These are phyloP conservation scores for Rhinatrema bivittatum DNA, from an alignment of 2,797 vertebrate genomes.

Conservation along the genomic window DNA sequence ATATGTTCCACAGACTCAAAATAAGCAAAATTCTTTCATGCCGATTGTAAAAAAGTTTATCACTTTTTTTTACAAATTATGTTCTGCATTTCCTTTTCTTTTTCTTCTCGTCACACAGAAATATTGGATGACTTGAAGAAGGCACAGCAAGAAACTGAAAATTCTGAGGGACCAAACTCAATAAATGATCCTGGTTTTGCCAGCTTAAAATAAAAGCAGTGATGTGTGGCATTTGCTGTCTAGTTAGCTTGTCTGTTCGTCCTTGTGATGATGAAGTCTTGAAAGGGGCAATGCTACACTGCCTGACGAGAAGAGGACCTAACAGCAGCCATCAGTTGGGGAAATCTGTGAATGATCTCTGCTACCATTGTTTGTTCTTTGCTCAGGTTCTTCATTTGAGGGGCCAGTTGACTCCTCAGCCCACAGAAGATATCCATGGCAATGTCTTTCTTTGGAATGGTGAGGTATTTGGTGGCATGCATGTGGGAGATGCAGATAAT, in stretches of 20 bases:
- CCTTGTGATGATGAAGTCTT: background rate
- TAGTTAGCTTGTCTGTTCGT: slow-evolving; percentile 49
- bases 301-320: slow-evolving; percentile 73
- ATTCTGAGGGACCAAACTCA: slow-evolving; percentile 40
- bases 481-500: slow-evolving; percentile 59
- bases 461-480: slow-evolving; percentile 79
- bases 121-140: slow-evolving; percentile 76
- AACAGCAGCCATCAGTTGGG: slow-evolving; percentile 51
- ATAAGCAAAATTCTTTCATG: background rate
- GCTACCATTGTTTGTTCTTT: slow-evolving; percentile 72
- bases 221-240: slow-evolving; percentile 92
- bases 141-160: slow-evolving; percentile 73
- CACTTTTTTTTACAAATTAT: too few relatives aligned
- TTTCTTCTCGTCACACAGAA: slow-evolving; percentile 47
- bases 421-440: slow-evolving; percentile 63
- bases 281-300: slow-evolving; percentile 36
- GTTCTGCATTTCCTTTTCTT: too few relatives aligned
- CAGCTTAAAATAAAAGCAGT: background rate
- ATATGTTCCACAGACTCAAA: background rate
- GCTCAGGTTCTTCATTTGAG: slow-evolving; percentile 85
- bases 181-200: slow-evolving; percentile 25
- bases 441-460: slow-evolving; percentile 91
- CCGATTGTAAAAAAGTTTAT: too few relatives aligned
- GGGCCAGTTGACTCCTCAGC: slow-evolving; percentile 75
- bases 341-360: slow-evolving; percentile 9